phyloP scores from a whole-genome alignment of 2,797 vertebrate species.

The Euphonia xanthogaster region DNA sequence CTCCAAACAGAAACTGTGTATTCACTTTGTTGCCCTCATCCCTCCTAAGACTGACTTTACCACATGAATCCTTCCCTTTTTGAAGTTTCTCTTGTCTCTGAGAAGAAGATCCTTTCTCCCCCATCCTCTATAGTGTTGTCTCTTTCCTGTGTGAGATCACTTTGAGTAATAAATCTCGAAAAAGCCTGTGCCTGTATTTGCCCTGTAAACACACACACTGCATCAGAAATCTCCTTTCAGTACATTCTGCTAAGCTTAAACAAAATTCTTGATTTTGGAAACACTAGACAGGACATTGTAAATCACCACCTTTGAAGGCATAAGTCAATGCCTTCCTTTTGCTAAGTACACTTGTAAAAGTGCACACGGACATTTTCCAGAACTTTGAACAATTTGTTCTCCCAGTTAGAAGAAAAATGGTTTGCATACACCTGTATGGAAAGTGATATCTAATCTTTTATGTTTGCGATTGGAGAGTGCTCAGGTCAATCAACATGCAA shows the following conservation, averaged over 20 bases:
- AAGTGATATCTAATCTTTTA: conserved; percentile 72
- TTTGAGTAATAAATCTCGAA: neutral
- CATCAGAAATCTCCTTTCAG: conserved; percentile 11
- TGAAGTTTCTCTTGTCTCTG: neutral
- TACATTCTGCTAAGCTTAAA: conserved; percentile 38
- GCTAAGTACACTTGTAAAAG: conserved; percentile 53
- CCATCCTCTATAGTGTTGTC: neutral
- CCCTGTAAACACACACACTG: neutral
- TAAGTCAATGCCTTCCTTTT: conserved; percentile 50
- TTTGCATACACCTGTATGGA: conserved; percentile 74
- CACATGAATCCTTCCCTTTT: neutral
- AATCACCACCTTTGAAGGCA: conserved; percentile 64
- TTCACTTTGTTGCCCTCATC: neutral
- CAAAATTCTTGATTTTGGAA: conserved; percentile 66
- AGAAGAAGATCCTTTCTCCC: neutral
- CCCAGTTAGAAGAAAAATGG: conserved; percentile 16
- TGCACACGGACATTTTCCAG: conserved; percentile 33
- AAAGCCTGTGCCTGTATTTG: neutral
- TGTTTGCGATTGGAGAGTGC: conserved; percentile 45
- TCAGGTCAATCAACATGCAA: conserved; percentile 57
- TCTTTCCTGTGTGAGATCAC: neutral
- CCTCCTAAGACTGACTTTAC: neutral
- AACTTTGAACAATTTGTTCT: conserved; percentile 52
- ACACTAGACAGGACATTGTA: conserved; percentile 46
- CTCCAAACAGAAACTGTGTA: neutral